Evolutionary conservation across 2,888 invertebrate genomes (phyloP).

Genomic region (Stenolophus ochropezus): DNA sequence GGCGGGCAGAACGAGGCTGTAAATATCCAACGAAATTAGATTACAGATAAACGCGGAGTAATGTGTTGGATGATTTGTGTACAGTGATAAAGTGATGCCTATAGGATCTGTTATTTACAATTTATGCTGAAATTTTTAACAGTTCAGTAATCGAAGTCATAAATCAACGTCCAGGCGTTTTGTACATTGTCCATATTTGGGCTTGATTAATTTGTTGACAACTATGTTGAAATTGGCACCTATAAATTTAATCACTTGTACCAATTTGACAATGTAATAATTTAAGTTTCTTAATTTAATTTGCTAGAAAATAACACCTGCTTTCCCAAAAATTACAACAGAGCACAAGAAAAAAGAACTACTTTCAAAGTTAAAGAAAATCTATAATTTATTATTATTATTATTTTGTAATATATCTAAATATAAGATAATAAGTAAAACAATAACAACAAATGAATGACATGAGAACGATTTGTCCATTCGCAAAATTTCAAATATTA

Average conservation of each 20-base stretch:
- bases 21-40: slow-evolving; percentile 29
- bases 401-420: too few species aligned
- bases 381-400: too few species aligned
- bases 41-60: slow-evolving; percentile 11
- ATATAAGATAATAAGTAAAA: too few species aligned
- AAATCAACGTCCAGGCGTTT: not conserved
- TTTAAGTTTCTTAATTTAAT: not conserved
- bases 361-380: too few species aligned
- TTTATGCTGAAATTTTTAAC: not conserved
- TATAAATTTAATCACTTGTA: not conserved
- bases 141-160: not conserved
- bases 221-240: not conserved
- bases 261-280: not conserved
- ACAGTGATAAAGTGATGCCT: not conserved
- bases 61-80: slow-evolving; percentile 14
- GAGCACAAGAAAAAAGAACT: too few species aligned
- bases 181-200: not conserved
- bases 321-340: not conserved
- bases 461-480: too few species aligned
- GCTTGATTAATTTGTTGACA: slow-evolving; percentile 3
- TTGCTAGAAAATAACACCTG: not conserved
- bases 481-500: too few species aligned
- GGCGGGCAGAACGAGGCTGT: slow-evolving; percentile 5
- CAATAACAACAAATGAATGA: too few species aligned
- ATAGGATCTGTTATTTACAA: not conserved